Percentiles rank a stretch among this genome's conserved stretches.
Evolutionary conservation across 2,797 vertebrate genomes (phyloP).

Genomic region (Spatula versicolor): DNA sequence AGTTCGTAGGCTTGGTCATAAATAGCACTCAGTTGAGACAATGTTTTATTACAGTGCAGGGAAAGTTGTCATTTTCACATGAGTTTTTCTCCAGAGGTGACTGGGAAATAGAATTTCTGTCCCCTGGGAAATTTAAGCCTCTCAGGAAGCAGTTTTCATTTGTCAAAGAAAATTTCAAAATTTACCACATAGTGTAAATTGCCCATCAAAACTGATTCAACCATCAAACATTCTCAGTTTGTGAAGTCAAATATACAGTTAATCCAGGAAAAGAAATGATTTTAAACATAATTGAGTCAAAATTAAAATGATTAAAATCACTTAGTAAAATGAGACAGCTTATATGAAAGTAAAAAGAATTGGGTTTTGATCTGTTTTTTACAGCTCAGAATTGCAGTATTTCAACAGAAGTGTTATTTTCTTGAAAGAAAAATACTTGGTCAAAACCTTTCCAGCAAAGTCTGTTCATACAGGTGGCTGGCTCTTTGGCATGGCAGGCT

Average conservation of each 20-base stretch:
- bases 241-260: not conserved
- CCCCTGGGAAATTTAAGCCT: constrained; percentile 45
- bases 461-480: fast-evolving
- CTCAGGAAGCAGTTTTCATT: constrained; percentile 38
- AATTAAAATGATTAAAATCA: not conserved
- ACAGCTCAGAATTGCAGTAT: not conserved
- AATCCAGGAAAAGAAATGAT: not conserved
- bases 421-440: not conserved
- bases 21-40: not conserved
- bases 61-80: constrained; percentile 25
- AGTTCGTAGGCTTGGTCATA: not conserved
- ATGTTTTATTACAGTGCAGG: constrained; percentile 1
- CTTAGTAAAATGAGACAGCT: not conserved
- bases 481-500: not conserved
- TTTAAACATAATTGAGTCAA: not conserved
- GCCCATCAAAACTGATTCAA: not conserved
- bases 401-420: not conserved
- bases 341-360: not conserved
- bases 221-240: not conserved
- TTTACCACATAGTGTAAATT: not conserved
- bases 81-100: constrained; percentile 23
- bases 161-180: constrained; percentile 36
- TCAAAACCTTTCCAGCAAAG: not conserved
- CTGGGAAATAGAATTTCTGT: constrained; percentile 34
- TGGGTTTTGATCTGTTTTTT: not conserved